Evolutionary conservation across 2,888 invertebrate species (phyloP).

Genomic region (Hydrotaea diabolus): DNA sequence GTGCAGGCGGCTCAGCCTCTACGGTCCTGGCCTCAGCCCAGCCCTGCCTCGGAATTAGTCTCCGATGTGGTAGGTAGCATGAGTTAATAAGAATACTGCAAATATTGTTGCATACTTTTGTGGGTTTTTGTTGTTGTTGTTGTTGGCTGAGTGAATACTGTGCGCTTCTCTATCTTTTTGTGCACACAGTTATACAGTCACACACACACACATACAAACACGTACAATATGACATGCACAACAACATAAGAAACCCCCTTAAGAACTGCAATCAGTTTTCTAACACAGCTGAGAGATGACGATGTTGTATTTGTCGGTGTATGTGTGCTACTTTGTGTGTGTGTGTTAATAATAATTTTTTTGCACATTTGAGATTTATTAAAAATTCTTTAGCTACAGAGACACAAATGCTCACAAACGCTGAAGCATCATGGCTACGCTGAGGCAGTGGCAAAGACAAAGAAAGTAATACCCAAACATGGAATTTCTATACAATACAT

Average conservation of each 20-base stretch:
- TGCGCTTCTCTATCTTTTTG: conserved; percentile 10
- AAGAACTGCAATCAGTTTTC: conserved; percentile 68
- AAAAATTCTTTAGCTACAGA: conserved; percentile 77
- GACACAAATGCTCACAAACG: conserved; percentile 35
- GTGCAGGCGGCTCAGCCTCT: neutral
- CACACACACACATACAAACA: neutral
- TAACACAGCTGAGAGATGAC: conserved; percentile 49
- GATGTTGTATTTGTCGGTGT: conserved; percentile 43
- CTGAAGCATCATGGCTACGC: neutral
- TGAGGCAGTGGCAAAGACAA: conserved; percentile 48
- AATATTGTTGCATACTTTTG: conserved; percentile 71
- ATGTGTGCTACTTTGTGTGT: neutral
- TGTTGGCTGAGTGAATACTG: conserved; percentile 42
- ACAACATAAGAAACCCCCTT: conserved; percentile 67
- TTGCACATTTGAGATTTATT: conserved; percentile 80
- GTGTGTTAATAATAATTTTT: conserved; percentile 40
- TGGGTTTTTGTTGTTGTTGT: conserved; percentile 55
- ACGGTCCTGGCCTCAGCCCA: conserved; percentile 46
- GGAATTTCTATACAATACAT: conserved; percentile 60
- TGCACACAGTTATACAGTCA: conserved; percentile 29
- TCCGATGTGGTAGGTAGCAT: conserved; percentile 57
- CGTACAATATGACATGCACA: conserved; percentile 48
- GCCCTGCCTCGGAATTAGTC: conserved; percentile 70
- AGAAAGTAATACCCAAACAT: conserved; percentile 67
- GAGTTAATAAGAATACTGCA: conserved; percentile 69